Conservation (phyloP, 1,140 invertebrate genomes). For the Magallana gigas region DNA sequence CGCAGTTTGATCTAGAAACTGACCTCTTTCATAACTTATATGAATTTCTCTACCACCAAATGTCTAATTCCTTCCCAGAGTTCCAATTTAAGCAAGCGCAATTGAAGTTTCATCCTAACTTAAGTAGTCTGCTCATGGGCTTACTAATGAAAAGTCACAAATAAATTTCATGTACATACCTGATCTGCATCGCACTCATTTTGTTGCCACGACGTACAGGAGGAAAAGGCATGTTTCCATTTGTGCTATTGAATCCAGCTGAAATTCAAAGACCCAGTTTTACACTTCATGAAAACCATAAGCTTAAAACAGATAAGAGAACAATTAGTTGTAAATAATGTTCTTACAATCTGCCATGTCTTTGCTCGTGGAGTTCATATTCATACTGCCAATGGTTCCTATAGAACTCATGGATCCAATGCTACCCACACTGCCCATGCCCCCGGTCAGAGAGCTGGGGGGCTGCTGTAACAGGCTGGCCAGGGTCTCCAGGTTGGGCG, state of each 20-base stretch:
- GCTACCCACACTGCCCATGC: slow-evolving; percentile 48
- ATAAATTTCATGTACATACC: slow-evolving; percentile 63
- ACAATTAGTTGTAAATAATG: background rate
- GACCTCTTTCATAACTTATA: no score
- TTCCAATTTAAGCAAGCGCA: no score
- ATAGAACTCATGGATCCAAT: slow-evolving; percentile 47
- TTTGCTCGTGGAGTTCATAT: slow-evolving; percentile 48
- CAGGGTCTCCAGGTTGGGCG: slow-evolving; percentile 63
- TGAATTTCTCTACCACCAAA: no score
- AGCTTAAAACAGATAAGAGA: no score
- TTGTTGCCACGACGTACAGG: slow-evolving; percentile 71
- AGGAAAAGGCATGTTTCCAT: slow-evolving; percentile 55
- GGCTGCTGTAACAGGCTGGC: slow-evolving; percentile 61
- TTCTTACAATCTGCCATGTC: slow-evolving; percentile 3
- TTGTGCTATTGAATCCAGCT: slow-evolving; percentile 39
- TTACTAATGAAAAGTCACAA: background rate
- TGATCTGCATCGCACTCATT: slow-evolving; percentile 80
- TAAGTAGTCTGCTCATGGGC: no score
- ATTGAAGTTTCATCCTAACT: no score
- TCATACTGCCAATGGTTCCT: slow-evolving; percentile 49
- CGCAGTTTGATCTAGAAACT: no score
- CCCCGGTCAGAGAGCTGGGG: slow-evolving; percentile 41
- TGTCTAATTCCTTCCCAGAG: no score
- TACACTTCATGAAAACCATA: no score
- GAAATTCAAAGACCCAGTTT: background rate